A percentile compares a stretch with the other conserved stretches of the same genome.
These are phyloP conservation scores for Phorcus lineatus DNA, from an alignment of 2,888 invertebrate species.

Conservation along the genomic window DNA sequence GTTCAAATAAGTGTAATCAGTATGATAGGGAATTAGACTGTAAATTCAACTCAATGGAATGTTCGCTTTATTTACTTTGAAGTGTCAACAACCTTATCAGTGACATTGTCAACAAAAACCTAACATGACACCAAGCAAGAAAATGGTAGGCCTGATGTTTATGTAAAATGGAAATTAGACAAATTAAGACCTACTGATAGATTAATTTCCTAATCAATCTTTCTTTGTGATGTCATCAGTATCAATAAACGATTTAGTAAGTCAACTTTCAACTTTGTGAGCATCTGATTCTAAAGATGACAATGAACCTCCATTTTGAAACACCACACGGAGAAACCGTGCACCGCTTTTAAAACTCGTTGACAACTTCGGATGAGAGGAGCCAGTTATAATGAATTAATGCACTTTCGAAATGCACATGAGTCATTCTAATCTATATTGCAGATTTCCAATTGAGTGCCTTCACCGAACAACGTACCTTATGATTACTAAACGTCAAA, in stretches of 20 bases:
- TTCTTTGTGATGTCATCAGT: neutral
- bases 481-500: neutral
- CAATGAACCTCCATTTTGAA: constrained; percentile 10
- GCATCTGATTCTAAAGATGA: neutral
- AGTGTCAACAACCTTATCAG: neutral
- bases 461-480: neutral
- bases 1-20: too few species aligned
- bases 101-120: neutral
- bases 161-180: neutral
- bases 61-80: too few species aligned
- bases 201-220: neutral
- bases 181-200: neutral
- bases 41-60: too few species aligned
- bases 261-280: neutral
- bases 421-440: neutral
- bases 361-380: too few species aligned
- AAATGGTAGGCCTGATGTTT: neutral
- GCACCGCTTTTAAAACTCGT: too few species aligned
- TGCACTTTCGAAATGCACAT: too few species aligned
- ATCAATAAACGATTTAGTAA: neutral
- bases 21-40: too few species aligned
- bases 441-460: constrained; percentile 5
- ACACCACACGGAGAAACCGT: neutral
- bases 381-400: too few species aligned
- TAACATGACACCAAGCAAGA: neutral